A percentile compares a stretch with the other conserved stretches of the same genome.
Evolutionary conservation across 2,113 vertebrate genomes (phyloP).

Genomic region (Entelurus aequoreus): DNA sequence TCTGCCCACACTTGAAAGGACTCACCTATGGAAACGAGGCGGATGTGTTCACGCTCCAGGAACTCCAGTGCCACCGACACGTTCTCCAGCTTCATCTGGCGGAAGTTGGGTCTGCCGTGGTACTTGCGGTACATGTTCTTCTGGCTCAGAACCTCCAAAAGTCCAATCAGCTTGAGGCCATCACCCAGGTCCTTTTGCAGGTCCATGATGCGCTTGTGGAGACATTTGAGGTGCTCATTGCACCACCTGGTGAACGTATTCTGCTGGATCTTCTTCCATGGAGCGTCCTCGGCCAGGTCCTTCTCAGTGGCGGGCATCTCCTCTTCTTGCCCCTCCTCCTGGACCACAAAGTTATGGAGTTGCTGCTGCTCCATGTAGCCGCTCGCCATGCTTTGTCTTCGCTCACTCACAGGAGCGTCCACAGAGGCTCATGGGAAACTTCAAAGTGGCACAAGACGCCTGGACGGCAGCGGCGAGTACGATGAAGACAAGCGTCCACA

Average conservation of each 20-base stretch:
- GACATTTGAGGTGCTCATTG: constrained; percentile 85
- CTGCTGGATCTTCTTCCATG: constrained; percentile 98
- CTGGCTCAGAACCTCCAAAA: constrained; percentile 93
- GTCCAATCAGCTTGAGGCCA: constrained; percentile 87
- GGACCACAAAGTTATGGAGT: constrained; percentile 64
- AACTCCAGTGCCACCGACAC: constrained; percentile 96
- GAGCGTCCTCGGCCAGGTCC: constrained; percentile 93
- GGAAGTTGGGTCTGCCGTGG: constrained; percentile 89
- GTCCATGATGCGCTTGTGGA: constrained; percentile 81
- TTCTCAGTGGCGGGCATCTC: constrained; percentile 96
- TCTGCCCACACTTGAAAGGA: not conserved
- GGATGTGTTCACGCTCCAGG: constrained; percentile 91
- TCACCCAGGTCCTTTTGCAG: constrained; percentile 92
- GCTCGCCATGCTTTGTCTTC: constrained; percentile 71
- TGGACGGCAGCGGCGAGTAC: not conserved
- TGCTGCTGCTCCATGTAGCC: constrained; percentile 70
- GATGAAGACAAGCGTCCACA: not conserved
- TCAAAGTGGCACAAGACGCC: constrained; percentile 6
- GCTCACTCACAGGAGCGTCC: too few relatives aligned
- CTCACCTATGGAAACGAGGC: constrained; percentile 91
- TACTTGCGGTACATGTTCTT: constrained; percentile 96
- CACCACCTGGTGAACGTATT: constrained; percentile 97
- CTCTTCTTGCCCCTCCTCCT: constrained; percentile 65
- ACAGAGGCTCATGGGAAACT: not conserved
- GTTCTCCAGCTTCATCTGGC: constrained; percentile 97